Percentiles rank a stretch among this genome's conserved stretches.
phyloP scores from a whole-genome alignment of 2,888 invertebrate species.

The Macaria notata region DNA sequence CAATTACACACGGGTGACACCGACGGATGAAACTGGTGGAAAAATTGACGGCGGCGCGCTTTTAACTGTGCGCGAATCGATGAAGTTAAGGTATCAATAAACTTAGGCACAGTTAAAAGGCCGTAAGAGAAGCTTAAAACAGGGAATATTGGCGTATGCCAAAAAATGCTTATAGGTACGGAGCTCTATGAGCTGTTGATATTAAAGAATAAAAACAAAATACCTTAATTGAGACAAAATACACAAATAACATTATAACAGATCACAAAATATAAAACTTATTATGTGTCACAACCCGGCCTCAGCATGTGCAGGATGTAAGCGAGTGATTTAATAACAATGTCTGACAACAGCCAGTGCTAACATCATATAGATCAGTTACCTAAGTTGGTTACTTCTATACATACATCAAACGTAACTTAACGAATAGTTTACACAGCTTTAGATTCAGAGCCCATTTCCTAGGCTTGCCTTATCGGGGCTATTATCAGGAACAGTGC shows the following conservation, averaged over 20 bases:
- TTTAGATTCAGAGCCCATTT: slow-evolving; percentile 18
- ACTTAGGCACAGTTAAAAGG: too few relatives aligned
- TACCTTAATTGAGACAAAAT: too few relatives aligned
- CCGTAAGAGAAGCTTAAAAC: too few relatives aligned
- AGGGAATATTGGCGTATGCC: too few relatives aligned
- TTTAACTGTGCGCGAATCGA: background rate
- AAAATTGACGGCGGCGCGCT: slow-evolving; percentile 4
- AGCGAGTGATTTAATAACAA: background rate
- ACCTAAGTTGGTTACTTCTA: too few relatives aligned
- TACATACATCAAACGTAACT: background rate
- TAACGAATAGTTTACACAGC: slow-evolving; percentile 14
- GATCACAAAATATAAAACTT: too few relatives aligned
- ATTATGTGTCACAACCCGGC: too few relatives aligned
- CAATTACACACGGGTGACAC: slow-evolving; percentile 12
- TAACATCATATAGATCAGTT: background rate
- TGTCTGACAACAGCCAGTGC: background rate
- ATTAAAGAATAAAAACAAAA: too few relatives aligned
- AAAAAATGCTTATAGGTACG: too few relatives aligned
- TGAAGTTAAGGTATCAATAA: background rate
- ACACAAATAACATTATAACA: too few relatives aligned
- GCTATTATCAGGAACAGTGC: slow-evolving; percentile 12
- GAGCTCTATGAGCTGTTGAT: too few relatives aligned
- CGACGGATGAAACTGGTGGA: slow-evolving; percentile 9
- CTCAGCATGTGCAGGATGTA: too few relatives aligned
- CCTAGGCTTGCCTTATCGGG: slow-evolving; percentile 1